A percentile compares a stretch with the other conserved stretches of the same genome.
Conservation (phyloP, 2,888 invertebrate genomes). For the Drosophila antonietae region DNA sequence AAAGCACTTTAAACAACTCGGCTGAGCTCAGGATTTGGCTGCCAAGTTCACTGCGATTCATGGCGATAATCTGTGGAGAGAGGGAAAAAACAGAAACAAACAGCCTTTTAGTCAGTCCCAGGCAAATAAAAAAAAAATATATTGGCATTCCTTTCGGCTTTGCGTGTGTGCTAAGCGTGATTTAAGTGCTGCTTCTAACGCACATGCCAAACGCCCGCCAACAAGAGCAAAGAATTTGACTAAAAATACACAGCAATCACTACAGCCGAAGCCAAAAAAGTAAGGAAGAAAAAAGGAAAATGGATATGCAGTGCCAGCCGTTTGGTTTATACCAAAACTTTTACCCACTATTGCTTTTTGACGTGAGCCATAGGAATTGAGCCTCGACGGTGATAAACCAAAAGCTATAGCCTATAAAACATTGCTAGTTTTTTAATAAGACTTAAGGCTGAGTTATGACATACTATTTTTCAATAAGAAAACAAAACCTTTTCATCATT, state of each 20-base stretch:
- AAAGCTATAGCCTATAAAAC: background rate
- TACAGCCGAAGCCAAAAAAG: background rate
- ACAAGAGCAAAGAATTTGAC: conserved; percentile 9
- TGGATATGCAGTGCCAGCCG: conserved; percentile 29
- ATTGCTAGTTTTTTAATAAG: too few relatives aligned
- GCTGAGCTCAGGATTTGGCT: conserved; percentile 39
- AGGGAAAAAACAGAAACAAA: conserved; percentile 14
- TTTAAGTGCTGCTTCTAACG: conserved; percentile 40
- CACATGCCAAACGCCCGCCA: conserved; percentile 32
- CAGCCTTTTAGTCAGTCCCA: conserved; percentile 10
- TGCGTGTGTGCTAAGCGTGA: conserved; percentile 45
- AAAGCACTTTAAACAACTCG: conserved; percentile 46
- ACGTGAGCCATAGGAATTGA: conserved; percentile 31
- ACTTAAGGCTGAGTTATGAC: background rate
- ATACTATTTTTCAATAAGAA: background rate
- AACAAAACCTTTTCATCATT: background rate
- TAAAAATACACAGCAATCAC: conserved; percentile 19
- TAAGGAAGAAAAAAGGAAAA: background rate
- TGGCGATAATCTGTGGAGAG: conserved; percentile 63
- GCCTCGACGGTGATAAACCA: conserved; percentile 17
- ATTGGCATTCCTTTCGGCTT: background rate
- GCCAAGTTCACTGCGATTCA: conserved; percentile 66
- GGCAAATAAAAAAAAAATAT: background rate
- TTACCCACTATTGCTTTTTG: conserved; percentile 32
- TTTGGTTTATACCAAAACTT: conserved; percentile 18